Evolutionary conservation across 2,797 vertebrate species (phyloP).

Genomic region (Molossus alvarezi): DNA sequence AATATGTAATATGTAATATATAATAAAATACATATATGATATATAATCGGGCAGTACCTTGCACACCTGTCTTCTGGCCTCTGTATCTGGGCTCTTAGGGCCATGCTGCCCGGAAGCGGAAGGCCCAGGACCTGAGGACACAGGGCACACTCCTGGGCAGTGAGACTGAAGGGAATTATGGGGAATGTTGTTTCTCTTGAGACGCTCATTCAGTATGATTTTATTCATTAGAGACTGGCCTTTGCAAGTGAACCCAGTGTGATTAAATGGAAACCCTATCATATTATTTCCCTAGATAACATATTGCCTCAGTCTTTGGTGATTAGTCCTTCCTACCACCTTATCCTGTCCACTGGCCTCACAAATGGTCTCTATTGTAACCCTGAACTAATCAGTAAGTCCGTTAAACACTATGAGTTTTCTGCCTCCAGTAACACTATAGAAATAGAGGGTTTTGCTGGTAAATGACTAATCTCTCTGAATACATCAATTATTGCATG

Average conservation of each 20-base stretch:
- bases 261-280: neutral
- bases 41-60: neutral
- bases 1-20: neutral
- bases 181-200: neutral
- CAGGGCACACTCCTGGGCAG: too few species aligned
- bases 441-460: conserved; percentile 44
- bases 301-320: conserved; percentile 38
- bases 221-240: neutral
- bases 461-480: neutral
- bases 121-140: neutral
- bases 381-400: conserved; percentile 38
- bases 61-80: neutral
- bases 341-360: conserved; percentile 27
- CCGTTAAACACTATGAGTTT: neutral
- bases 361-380: conserved; percentile 18
- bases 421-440: neutral
- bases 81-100: neutral
- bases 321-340: neutral
- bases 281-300: neutral
- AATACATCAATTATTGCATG: neutral
- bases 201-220: neutral
- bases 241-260: neutral
- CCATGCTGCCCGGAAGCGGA: too few species aligned
- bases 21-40: neutral
- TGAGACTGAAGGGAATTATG: neutral